Conservation (phyloP, 2,113 vertebrate species). For the Sorex araneus region DNA sequence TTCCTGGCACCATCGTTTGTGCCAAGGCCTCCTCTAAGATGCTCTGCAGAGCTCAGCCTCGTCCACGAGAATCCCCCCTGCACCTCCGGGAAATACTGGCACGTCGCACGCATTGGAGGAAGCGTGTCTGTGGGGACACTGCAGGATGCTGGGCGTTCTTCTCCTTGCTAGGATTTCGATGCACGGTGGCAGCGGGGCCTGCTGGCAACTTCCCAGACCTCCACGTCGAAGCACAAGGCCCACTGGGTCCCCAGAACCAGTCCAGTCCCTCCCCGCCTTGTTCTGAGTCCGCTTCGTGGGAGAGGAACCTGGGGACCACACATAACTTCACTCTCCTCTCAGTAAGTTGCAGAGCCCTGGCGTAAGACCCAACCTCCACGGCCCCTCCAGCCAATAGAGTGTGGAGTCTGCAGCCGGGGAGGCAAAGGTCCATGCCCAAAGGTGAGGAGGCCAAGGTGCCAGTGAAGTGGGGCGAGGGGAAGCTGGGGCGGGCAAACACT, state of each 20-base stretch:
- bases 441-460: background rate
- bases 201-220: slow-evolving; percentile 37
- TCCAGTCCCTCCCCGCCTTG: background rate
- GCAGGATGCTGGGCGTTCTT: background rate
- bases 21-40: background rate
- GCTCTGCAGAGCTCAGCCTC: background rate
- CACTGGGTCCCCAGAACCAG: background rate
- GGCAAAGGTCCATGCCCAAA: background rate
- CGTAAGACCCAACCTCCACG: background rate
- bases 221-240: slow-evolving; percentile 22
- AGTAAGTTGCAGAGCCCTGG: background rate
- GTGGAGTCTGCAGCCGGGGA: too few species aligned
- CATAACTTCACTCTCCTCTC: background rate
- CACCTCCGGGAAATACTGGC: background rate
- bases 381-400: background rate
- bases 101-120: background rate
- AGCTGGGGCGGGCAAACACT: background rate
- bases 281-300: background rate
- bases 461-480: background rate
- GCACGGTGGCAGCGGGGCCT: slow-evolving; percentile 1
- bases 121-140: background rate
- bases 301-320: background rate
- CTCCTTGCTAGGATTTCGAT: slow-evolving; percentile 43
- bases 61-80: background rate
- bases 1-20: slow-evolving; percentile 48